phyloP scores from a whole-genome alignment of 2,797 vertebrate genomes.

The Argentina silus region DNA sequence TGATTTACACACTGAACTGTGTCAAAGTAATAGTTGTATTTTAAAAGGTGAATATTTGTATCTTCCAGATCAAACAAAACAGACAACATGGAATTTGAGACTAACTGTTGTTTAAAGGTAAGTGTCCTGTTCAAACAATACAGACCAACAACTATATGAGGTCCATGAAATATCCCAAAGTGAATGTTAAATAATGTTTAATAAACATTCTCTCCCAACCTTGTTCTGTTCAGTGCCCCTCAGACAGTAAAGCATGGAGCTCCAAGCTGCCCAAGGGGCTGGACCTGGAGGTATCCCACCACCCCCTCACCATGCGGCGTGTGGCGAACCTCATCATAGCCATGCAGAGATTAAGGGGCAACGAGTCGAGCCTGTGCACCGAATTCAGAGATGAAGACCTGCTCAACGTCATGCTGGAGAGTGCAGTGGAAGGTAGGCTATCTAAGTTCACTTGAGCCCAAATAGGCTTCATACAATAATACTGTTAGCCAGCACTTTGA shows the following conservation, averaged over 20 bases:
- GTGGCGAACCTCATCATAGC: conserved; percentile 66
- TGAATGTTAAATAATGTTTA: no score
- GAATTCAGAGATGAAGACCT: conserved; percentile 60
- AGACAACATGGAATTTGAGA: conserved; percentile 50
- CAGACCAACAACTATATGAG: not conserved
- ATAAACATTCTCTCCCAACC: not conserved
- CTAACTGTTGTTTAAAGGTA: conserved; percentile 27
- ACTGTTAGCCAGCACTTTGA: no score
- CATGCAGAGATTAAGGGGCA: conserved; percentile 56
- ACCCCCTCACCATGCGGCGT: conserved; percentile 50
- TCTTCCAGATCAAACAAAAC: conserved; percentile 31
- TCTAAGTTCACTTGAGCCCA: not conserved
- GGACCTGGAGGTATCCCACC: conserved; percentile 50
- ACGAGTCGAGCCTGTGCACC: not conserved
- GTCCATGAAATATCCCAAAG: not conserved
- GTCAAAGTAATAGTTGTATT: not conserved
- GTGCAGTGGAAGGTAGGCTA: conserved; percentile 60
- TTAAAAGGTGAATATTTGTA: not conserved
- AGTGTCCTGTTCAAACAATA: not conserved
- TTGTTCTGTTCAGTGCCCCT: not conserved
- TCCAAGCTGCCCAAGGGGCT: conserved; percentile 49
- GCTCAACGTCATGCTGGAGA: conserved; percentile 61
- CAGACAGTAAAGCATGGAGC: conserved; percentile 16
- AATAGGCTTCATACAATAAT: no score
- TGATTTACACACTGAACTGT: not conserved